Conservation (phyloP, 2,113 vertebrate genomes). For the Apodemus sylvaticus region DNA sequence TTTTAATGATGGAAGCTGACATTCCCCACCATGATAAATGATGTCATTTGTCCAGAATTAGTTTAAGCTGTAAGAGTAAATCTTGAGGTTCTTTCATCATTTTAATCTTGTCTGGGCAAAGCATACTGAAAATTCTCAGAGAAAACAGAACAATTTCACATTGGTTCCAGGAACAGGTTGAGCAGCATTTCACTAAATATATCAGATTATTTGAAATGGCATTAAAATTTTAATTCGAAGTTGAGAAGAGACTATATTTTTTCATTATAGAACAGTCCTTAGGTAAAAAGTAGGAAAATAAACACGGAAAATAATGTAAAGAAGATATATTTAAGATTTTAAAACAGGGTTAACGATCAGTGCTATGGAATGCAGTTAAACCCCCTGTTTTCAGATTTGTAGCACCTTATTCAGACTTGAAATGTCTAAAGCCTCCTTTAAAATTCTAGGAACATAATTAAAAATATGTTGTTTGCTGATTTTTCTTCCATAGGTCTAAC, state of each 20-base stretch:
- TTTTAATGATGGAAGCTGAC: slow-evolving; percentile 35
- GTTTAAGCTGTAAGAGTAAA: not conserved
- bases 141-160: not conserved
- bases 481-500: not conserved
- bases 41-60: slow-evolving; percentile 49
- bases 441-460: not conserved
- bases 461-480: not conserved
- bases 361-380: not conserved
- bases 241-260: not conserved
- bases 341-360: not conserved
- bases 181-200: not conserved
- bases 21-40: slow-evolving; percentile 26
- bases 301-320: not conserved
- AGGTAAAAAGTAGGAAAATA: not conserved
- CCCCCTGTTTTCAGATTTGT: not conserved
- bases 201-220: not conserved
- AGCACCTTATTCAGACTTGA: not conserved
- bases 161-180: not conserved
- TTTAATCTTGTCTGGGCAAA: slow-evolving; percentile 18
- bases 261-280: not conserved
- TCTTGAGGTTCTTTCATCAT: not conserved
- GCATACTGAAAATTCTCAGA: not conserved
- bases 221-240: not conserved
- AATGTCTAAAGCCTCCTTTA: not conserved
- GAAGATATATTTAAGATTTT: not conserved